Conservation (phyloP, 2,113 vertebrate species). For the Donacobius atricapilla region DNA sequence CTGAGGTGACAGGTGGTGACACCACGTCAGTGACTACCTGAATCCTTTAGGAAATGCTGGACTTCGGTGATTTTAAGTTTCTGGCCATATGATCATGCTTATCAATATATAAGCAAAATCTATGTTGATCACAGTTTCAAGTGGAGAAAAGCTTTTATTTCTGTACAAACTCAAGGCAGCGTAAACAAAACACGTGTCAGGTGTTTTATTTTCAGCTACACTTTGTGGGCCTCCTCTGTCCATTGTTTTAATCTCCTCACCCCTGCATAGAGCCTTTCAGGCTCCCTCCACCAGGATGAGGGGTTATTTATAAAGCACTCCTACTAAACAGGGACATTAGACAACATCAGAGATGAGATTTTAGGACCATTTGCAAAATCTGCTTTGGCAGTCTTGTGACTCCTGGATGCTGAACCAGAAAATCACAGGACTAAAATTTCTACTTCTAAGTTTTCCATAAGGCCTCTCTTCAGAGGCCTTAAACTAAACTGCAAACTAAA, state of each 20-base stretch:
- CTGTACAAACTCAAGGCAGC: not conserved
- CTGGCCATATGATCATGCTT: not conserved
- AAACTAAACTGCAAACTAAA: not conserved
- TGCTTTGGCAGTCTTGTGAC: not conserved
- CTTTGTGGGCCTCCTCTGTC: rapidly evolving
- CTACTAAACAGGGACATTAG: not conserved
- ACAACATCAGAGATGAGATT: not conserved
- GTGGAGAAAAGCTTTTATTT: no score
- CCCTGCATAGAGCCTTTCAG: not conserved
- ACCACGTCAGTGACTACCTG: not conserved
- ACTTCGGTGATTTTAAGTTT: not conserved
- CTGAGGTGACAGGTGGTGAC: not conserved
- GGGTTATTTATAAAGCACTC: not conserved
- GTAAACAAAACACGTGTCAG: rapidly evolving
- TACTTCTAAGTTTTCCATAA: not conserved
- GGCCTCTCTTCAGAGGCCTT: not conserved
- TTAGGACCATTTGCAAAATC: not conserved
- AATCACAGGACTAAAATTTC: not conserved
- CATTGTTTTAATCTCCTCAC: not conserved
- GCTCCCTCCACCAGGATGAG: not conserved
- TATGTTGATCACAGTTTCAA: not conserved
- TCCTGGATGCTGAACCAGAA: not conserved
- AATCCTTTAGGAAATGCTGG: not conserved
- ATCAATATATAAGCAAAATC: not conserved
- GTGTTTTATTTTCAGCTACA: not conserved